Base-by-base conservation (phyloP, 1,140 invertebrate genomes). In the Diprion similis region DNA sequence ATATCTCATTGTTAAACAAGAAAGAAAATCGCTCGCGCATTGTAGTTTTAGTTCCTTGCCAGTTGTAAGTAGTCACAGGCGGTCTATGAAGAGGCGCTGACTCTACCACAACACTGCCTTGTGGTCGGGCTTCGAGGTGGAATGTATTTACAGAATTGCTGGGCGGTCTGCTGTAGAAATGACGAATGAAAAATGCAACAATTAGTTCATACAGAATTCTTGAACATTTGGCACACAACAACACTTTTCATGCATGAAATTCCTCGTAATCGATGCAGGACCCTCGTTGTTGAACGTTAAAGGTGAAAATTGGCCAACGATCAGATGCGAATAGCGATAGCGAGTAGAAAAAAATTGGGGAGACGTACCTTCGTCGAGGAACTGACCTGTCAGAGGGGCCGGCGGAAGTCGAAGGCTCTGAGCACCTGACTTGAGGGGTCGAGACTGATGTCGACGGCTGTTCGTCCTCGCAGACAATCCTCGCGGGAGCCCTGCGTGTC, bases 1-100 rank as follows among this genome's bases (percentile, higher is more conserved):
- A 88, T 59, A 94, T 92, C 83, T 95, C 93, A 80, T 94, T 95
- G 82, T 95, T 95, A 80, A 94, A 95, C 46, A 96, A 89, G 81
- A 93, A 95, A 6, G 92, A 91, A 72, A 96, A 89, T 73, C 95
- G 89, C 77, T 95, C 94, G 80, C 93, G 94, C 7, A 96, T 90
- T 1, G 92, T 93, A 1, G 91, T 90, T 81, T 95, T 94, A 13
- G 90, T 92, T 19, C 92, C 89, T 78, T 92, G 91, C 91, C 91
- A 92, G 80, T 92, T 92, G 78, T 91, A 91, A 1, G 88, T 82
- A 75, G 75, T 73, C 10, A 64, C 73, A 24, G 79, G n/a, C 15
- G 77, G 77, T 64, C 64, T 75, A 74, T 77, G 79, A 11, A 73
- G 69, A 9, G 77, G 70, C 48, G 71, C 78, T 70, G 80, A 83